These are phyloP conservation scores for Anarrhichthys ocellatus DNA, from an alignment of 2,113 vertebrate genomes.

Conservation along the genomic window DNA sequence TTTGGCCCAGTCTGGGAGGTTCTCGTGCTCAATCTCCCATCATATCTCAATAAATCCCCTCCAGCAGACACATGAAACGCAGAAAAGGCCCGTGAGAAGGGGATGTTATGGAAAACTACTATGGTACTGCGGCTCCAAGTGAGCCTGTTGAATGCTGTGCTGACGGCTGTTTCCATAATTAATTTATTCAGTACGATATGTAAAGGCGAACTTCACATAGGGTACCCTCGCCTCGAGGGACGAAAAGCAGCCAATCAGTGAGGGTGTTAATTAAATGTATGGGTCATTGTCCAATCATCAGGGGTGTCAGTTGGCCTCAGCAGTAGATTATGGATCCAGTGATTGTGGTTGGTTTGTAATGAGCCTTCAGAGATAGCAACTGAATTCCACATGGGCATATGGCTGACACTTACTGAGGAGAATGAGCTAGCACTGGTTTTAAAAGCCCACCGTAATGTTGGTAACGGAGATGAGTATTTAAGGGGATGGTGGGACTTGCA, in stretches of 20 bases:
- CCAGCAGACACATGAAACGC: constrained; percentile 63
- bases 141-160: constrained; percentile 23
- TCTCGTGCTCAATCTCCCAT: constrained; percentile 38
- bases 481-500: neutral
- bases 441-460: neutral
- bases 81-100: constrained; percentile 27
- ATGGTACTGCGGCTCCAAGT: constrained; percentile 4
- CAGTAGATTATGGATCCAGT: constrained; percentile 48
- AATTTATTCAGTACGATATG: constrained; percentile 44
- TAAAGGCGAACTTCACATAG: constrained; percentile 25
- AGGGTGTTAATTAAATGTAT: constrained; percentile 59
- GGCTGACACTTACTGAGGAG: constrained; percentile 24
- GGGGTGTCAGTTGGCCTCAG: constrained; percentile 54
- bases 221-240: constrained; percentile 19
- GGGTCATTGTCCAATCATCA: constrained; percentile 63
- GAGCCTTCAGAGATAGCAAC: constrained; percentile 32
- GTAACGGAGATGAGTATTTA: constrained; percentile 13
- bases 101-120: constrained; percentile 48
- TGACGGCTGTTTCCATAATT: constrained; percentile 45
- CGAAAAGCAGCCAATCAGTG: constrained; percentile 17
- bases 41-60: constrained; percentile 54
- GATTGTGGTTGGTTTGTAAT: constrained; percentile 48
- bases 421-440: constrained; percentile 7
- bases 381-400: constrained; percentile 27
- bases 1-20: constrained; percentile 51